phyloP scores from a whole-genome alignment of 2,888 invertebrate species.

The Epinotia brunnichana region DNA sequence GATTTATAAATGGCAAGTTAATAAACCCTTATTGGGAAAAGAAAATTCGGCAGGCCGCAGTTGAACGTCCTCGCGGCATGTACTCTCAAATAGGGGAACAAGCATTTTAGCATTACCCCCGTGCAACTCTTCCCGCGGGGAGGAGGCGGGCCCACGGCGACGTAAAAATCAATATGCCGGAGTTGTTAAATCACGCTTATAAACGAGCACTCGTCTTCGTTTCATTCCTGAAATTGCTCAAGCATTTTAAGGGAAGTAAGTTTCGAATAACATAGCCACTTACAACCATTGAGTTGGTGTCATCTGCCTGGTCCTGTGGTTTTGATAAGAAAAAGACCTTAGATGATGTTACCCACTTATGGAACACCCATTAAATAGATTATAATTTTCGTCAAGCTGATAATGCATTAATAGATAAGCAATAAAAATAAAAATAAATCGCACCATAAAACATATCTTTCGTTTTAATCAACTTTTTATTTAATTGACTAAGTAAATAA shows the following conservation, averaged over 20 bases:
- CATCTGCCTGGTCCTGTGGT: not conserved
- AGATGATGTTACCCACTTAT: not conserved
- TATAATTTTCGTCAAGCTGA: not conserved
- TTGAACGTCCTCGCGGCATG: constrained; percentile 80
- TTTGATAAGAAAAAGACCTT: not conserved
- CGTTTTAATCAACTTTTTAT: not conserved
- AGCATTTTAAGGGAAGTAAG: constrained; percentile 67
- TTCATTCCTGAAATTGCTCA: constrained; percentile 80
- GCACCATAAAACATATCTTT: not conserved
- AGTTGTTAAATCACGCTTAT: constrained; percentile 90
- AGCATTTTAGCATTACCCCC: constrained; percentile 85
- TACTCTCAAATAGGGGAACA: constrained; percentile 85
- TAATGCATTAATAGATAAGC: not conserved
- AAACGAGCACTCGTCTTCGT: constrained; percentile 85
- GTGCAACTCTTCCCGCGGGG: constrained; percentile 83
- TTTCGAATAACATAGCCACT: constrained; percentile 49
- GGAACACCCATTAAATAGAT: not conserved
- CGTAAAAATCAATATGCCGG: constrained; percentile 87
- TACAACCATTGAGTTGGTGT: constrained; percentile 3
- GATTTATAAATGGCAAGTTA: not conserved
- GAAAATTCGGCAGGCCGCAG: constrained; percentile 50
- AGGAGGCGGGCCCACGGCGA: constrained; percentile 82
- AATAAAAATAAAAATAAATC: not conserved
- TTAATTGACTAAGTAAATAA: not conserved
- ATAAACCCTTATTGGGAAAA: constrained; percentile 35